These are phyloP conservation scores for Petrocephalus microphthalmus DNA, from an alignment of 2,113 vertebrate species.

Conservation along the genomic window DNA sequence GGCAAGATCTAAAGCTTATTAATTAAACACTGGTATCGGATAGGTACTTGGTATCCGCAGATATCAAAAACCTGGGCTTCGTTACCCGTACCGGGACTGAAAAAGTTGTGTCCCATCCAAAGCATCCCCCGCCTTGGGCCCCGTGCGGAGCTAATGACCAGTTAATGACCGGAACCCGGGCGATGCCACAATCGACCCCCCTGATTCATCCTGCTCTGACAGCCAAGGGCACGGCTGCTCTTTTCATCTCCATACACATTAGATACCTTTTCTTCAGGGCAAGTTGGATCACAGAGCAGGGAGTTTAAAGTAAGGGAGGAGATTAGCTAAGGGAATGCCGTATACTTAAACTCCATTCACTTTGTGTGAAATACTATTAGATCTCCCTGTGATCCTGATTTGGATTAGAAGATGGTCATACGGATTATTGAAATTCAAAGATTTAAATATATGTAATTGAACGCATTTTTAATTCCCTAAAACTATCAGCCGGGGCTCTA, in stretches of 20 bases:
- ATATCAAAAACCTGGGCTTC: no score
- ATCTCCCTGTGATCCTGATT: neutral
- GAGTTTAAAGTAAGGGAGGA: neutral
- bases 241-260: neutral
- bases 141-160: neutral
- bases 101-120: neutral
- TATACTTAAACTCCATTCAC: neutral
- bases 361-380: neutral
- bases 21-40: no score
- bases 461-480: neutral
- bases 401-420: neutral
- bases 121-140: neutral
- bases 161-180: neutral
- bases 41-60: no score
- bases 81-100: no score
- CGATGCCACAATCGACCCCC: neutral
- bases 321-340: neutral
- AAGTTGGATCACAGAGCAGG: constrained; percentile 15
- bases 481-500: neutral
- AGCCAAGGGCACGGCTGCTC: neutral
- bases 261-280: constrained; percentile 1
- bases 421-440: neutral
- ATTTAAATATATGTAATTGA: neutral
- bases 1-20: no score
- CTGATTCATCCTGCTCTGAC: constrained; percentile 7